A percentile compares a stretch with the other conserved stretches of the same genome.
These are phyloP conservation scores for Ochropleura plecta DNA, from an alignment of 2,888 invertebrate genomes.

Conservation along the genomic window DNA sequence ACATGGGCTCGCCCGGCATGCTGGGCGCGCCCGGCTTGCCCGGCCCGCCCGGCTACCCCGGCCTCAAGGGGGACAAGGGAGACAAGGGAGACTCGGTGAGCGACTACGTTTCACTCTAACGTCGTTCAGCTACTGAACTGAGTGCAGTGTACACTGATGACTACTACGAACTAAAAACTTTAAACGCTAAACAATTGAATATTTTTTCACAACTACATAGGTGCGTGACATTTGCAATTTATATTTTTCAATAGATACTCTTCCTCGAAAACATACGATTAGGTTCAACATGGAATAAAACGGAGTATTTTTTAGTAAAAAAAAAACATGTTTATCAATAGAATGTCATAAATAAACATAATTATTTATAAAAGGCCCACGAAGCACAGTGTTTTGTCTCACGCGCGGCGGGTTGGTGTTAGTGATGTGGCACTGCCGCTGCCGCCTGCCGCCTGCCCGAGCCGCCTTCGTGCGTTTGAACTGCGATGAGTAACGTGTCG, in stretches of 20 bases:
- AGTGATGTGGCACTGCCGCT: too few relatives aligned
- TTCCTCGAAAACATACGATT: too few relatives aligned
- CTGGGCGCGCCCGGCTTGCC: constrained; percentile 98
- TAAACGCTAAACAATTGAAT: neutral
- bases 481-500: constrained; percentile 65
- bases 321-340: too few relatives aligned
- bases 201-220: neutral
- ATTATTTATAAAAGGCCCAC: too few relatives aligned
- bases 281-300: too few relatives aligned
- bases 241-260: neutral
- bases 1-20: constrained; percentile 97
- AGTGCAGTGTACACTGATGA: neutral
- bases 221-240: neutral
- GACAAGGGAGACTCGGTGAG: constrained; percentile 98
- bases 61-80: constrained; percentile 97
- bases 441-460: neutral
- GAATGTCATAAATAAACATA: too few relatives aligned
- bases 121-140: neutral
- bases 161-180: neutral
- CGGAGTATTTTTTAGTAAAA: too few relatives aligned
- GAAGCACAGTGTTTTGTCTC: too few relatives aligned
- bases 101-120: constrained; percentile 57
- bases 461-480: neutral
- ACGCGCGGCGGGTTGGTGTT: too few relatives aligned
- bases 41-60: constrained; percentile 96